Evolutionary conservation across 2,888 invertebrate species (phyloP), one percentile per base, ranked within the genome.

Genomic region (Isoperla grammatica): DNA sequence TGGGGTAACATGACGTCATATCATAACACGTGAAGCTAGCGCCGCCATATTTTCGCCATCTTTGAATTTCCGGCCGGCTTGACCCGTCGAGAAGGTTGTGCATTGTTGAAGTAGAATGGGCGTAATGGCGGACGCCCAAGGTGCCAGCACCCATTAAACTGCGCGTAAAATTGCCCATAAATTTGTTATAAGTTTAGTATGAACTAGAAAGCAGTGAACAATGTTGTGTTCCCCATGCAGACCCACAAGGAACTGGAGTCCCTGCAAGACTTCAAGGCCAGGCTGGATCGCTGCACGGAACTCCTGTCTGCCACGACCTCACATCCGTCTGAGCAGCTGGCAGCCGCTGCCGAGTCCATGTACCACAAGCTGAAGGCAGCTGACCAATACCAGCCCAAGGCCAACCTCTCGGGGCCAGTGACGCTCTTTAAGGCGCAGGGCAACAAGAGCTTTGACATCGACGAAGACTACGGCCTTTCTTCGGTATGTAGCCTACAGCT

Each of bases 381-480:
- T 57, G 88, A 90, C 75, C 76, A 80, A 65, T 97, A 95, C 78
- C 81, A 81, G 72, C 90, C 85, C 57, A 75, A 71, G 50, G 76
- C 73, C 60, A 81, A 78, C 74, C 87, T 86, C 69, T 77, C 75
- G 65, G 88, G 88, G 65, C 80, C 85, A 65, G 84, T 95, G 20
- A 84, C 86, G 57, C 81, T 98, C 65, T 82, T 97, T 70, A 87
- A 89, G 71, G 95, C 96, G 61, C 84, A 85, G 69, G 90, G 93
- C 72, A 93, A 90, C 75, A 90, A 87, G 29, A 29, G 87, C 72
- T 86, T 89, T 64, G 81, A 86, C 69, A 77, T 94, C 65, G 88
- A 86, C 64, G 83, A 87, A 67, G 95, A 96, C 78, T 98, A 97
- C 76, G 94, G 93, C 60, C 81, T 98, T 67, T 82, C 85, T 69